Percentiles rank a stretch among this genome's conserved stretches.
Conservation (phyloP, 2,797 vertebrate genomes). For the Gymnodraco acuticeps region DNA sequence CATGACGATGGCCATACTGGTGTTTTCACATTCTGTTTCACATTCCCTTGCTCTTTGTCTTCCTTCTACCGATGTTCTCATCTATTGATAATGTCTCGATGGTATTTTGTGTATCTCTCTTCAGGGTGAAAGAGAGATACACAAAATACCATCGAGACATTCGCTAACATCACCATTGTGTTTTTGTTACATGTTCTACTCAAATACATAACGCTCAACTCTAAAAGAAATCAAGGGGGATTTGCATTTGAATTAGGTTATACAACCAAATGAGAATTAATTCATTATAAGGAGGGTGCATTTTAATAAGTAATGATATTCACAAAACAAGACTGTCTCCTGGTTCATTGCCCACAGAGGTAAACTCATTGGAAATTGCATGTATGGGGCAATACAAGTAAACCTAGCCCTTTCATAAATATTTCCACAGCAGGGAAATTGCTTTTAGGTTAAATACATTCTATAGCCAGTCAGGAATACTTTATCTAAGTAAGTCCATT, state of each 20-base stretch:
- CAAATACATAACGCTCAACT: constrained; percentile 47
- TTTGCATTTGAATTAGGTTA: constrained; percentile 57
- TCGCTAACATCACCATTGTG: constrained; percentile 29
- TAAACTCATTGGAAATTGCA: constrained; percentile 36
- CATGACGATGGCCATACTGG: constrained; percentile 49
- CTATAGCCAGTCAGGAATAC: constrained; percentile 42
- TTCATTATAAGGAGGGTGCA: constrained; percentile 47
- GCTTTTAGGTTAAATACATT: constrained; percentile 48
- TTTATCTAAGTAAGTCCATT: constrained; percentile 44
- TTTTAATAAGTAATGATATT: constrained; percentile 43
- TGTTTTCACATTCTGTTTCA: constrained; percentile 10
- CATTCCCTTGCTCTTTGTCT: constrained; percentile 19
- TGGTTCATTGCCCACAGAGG: constrained; percentile 30
- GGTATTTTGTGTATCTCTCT: not conserved
- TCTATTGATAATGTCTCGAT: constrained; percentile 16
- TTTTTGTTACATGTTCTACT: constrained; percentile 63
- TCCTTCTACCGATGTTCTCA: constrained; percentile 5
- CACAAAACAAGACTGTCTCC: constrained; percentile 22
- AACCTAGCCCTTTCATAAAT: constrained; percentile 48
- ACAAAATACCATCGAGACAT: too few relatives aligned
- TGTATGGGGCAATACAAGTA: constrained; percentile 42
- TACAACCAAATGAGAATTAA: constrained; percentile 35
- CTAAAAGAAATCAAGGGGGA: constrained; percentile 47
- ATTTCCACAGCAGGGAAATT: constrained; percentile 39
- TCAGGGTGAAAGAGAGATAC: too few relatives aligned